phyloP scores from a whole-genome alignment of 1,140 invertebrate species.

The Euwallacea fornicatus region DNA sequence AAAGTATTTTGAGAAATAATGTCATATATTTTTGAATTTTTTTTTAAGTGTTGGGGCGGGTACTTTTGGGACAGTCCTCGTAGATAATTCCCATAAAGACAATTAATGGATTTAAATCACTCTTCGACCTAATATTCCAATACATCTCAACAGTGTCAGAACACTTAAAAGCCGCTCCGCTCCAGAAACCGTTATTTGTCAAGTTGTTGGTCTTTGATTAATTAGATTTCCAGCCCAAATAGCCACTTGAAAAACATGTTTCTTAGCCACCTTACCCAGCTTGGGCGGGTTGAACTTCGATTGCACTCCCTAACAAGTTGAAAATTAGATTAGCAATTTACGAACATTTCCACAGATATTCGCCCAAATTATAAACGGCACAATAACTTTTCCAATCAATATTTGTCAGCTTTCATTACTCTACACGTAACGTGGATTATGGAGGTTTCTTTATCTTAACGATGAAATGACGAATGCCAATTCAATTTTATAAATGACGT shows the following conservation, averaged over 20 bases:
- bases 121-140: too few species aligned
- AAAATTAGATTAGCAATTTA: slow-evolving; percentile 11
- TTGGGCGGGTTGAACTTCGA: slow-evolving; percentile 11
- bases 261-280: slow-evolving; percentile 1
- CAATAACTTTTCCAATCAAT: slow-evolving; percentile 14
- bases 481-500: too few species aligned
- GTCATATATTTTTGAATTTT: too few species aligned
- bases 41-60: too few species aligned
- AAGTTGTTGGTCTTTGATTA: slow-evolving; percentile 3
- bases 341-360: slow-evolving; percentile 9
- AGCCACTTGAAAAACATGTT: slow-evolving; percentile 6
- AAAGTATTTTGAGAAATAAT: too few species aligned
- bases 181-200: not conserved
- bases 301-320: slow-evolving; percentile 12
- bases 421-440: not conserved
- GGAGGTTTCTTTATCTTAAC: not conserved
- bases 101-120: too few species aligned
- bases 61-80: too few species aligned
- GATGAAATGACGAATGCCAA: too few species aligned
- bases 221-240: slow-evolving; percentile 5
- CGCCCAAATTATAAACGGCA: slow-evolving; percentile 13
- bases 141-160: too few species aligned
- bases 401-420: slow-evolving; percentile 5
- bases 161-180: not conserved
- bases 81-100: too few species aligned